These are phyloP conservation scores for Hippocampus kuda DNA, from an alignment of 2,797 vertebrate species.

Conservation along the genomic window DNA sequence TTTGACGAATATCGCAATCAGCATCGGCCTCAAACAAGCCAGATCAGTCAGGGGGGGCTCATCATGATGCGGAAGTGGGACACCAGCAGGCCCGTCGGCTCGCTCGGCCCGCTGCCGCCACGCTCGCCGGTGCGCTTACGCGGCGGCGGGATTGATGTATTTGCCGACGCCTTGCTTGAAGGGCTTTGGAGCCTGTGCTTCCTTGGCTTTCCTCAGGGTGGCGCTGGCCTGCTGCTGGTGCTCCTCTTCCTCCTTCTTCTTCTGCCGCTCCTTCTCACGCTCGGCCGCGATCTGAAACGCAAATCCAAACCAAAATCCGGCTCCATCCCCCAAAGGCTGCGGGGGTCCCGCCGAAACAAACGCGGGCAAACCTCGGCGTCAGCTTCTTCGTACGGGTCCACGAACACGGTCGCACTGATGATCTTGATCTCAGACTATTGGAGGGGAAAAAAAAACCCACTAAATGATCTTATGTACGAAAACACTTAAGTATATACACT, in stretches of 20 bases:
- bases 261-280: constrained; percentile 70
- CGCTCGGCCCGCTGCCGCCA: too few relatives aligned
- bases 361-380: constrained; percentile 78
- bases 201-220: constrained; percentile 59
- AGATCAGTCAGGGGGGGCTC: too few relatives aligned
- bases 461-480: background rate
- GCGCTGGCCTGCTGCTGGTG: constrained; percentile 60
- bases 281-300: constrained; percentile 77
- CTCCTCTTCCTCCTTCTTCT: constrained; percentile 71
- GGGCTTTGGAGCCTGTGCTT: constrained; percentile 70
- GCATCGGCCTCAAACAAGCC: too few relatives aligned
- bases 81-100: background rate
- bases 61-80: too few relatives aligned
- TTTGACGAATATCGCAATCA: too few relatives aligned
- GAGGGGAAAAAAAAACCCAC: constrained; percentile 8
- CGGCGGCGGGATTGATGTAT: constrained; percentile 80
- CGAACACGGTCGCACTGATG: constrained; percentile 77
- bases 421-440: constrained; percentile 83
- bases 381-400: constrained; percentile 93
- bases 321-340: background rate
- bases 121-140: constrained; percentile 60
- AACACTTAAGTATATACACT: background rate
- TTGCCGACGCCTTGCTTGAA: constrained; percentile 88
- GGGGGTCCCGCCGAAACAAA: background rate
- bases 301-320: background rate